Base-by-base conservation (phyloP, 2,113 vertebrate species). In the Seriola quinqueradiata region DNA sequence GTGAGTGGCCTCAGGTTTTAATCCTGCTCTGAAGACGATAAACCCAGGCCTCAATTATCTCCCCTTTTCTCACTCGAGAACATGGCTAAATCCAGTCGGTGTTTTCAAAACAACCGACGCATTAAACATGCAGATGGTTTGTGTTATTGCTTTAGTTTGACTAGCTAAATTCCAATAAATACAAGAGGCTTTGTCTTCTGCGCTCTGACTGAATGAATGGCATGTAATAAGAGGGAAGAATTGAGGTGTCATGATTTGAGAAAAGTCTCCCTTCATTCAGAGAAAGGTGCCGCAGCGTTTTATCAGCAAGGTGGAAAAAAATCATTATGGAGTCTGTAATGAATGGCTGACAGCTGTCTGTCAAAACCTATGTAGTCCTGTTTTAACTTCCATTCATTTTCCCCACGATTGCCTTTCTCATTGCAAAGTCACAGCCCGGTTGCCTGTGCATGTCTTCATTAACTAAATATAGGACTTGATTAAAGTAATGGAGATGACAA, bases 341-440 rank as follows among this genome's bases (percentile, higher is more conserved):
- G 61, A 93, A 87, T 69, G 81, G 67, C 36, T 79, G 90, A 90
- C 91, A 90, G 87, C 89, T 93, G 91, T 90, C 91, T 85, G 83
- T 94, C 90, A 92, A 85, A 90, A 14, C 21, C 21, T 40, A 21
- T 25, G 58, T 0, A 19, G 54, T 17, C 28, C 52, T 44, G 28
- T 82, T 87, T 83, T 76, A 80, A 88, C 73, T 65, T 79, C 38
- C 61, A 63, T 74, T 88, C 63, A 81, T 90, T 90, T 90, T 88
- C 85, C 73, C 70, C 66, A 83, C 83, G 79, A 88, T 85, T 91
- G 81, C 76, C 63, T 88, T 73, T 75, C 67, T 87, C 63, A 42
- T 61, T 75, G 54, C 40, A 38, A 42, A 79, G 50, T 86, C 36
- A 40, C 64, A 42, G 64, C n/a, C 21, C 32, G 58, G 46, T 60